phyloP scores from a whole-genome alignment of 2,113 vertebrate species.

The Arothron firmamentum region DNA sequence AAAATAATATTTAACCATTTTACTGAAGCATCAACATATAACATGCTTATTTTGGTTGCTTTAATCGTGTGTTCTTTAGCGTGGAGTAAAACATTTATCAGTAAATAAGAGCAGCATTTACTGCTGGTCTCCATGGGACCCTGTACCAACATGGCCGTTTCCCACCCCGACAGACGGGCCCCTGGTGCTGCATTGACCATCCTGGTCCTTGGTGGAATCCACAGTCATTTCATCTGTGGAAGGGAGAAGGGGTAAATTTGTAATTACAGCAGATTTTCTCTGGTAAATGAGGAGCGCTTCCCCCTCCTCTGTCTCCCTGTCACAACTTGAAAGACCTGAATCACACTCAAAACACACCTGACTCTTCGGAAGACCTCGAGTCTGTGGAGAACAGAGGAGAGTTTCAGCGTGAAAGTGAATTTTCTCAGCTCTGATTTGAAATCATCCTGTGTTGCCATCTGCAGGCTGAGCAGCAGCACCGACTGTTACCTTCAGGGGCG shows the following conservation, averaged over 20 bases:
- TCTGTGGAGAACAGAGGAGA: constrained; percentile 26
- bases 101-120: neutral
- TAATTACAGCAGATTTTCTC: neutral
- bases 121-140: neutral
- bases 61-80: neutral
- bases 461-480: constrained; percentile 20
- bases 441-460: constrained; percentile 39
- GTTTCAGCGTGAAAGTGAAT: neutral
- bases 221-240: constrained; percentile 43
- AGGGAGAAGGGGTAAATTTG: constrained; percentile 8
- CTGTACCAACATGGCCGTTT: neutral
- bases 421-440: constrained; percentile 5
- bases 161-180: too few relatives aligned
- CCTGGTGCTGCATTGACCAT: constrained; percentile 17
- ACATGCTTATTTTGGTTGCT: neutral
- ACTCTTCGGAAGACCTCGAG: constrained; percentile 52
- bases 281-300: constrained; percentile 1
- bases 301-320: neutral
- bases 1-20: too few relatives aligned
- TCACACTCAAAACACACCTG: constrained; percentile 34
- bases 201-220: constrained; percentile 41
- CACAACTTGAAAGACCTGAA: too few relatives aligned
- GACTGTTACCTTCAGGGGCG: constrained; percentile 36
- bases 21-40: too few relatives aligned
- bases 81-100: neutral